These are phyloP conservation scores for Anneissia japonica DNA, from an alignment of 35 echinoderm and acorn worm genomes.

Conservation along the genomic window DNA sequence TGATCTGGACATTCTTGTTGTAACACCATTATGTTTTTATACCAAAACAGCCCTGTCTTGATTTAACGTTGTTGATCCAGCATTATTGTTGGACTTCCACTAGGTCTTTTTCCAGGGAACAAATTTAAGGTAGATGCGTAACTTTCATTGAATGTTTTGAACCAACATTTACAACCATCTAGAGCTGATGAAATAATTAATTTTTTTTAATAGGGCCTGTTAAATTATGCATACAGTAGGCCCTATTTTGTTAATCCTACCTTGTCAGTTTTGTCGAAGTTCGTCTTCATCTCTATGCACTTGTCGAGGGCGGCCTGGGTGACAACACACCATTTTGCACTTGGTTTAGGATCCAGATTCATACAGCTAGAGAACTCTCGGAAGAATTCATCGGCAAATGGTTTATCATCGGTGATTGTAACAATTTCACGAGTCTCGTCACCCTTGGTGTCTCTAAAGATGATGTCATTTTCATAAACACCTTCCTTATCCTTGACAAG, in stretches of 20 bases:
- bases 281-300: constrained; percentile 56
- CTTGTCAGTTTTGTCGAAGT: constrained; percentile 32
- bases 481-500: not conserved
- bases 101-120: too few relatives aligned
- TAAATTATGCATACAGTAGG: not conserved
- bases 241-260: constrained; percentile 22
- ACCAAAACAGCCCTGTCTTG: too few relatives aligned
- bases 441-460: constrained; percentile 72
- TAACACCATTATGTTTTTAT: too few relatives aligned
- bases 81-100: too few relatives aligned
- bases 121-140: too few relatives aligned
- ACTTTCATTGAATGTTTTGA: too few relatives aligned
- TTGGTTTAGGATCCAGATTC: constrained; percentile 53
- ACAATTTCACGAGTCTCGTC: constrained; percentile 30
- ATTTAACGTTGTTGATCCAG: too few relatives aligned
- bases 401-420: constrained; percentile 31
- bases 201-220: not conserved
- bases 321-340: constrained; percentile 72
- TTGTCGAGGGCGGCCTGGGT: constrained; percentile 9
- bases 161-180: too few relatives aligned
- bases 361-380: constrained; percentile 22
- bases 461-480: constrained; percentile 24
- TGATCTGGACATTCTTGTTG: too few relatives aligned
- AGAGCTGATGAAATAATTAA: too few relatives aligned
- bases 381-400: constrained; percentile 40